Evolutionary conservation across 2,113 vertebrate genomes (phyloP), one percentile per base, ranked within the genome.

Genomic region (Neomonachus schauinslandi): DNA sequence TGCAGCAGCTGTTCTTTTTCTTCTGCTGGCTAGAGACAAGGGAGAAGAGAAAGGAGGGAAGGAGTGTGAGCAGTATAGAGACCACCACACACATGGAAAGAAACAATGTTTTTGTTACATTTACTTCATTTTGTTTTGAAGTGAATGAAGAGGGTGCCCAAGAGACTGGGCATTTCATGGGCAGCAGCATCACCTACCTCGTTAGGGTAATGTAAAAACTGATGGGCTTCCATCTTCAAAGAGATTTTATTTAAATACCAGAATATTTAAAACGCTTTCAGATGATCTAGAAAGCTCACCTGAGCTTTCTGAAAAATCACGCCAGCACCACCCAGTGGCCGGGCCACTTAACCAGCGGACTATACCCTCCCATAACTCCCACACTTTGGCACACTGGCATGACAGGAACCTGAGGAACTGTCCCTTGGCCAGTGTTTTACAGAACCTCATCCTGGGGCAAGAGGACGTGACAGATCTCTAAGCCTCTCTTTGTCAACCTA

Each of bases 1-100:
- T 99, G 98, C 18, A 99, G 99, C 89, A 99, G 97, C 7, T 99
- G 99, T 2, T 99, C 99, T 93, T 99, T 99, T 97, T 99, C 99
- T 96, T 99, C 99, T 0, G 99, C 98, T 0, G 98, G 99, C 99
- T 99, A 93, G 0, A n/a, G 42, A 71, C 4, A 13, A 81, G 28
- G 15, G 8, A 69, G 24, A 26, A 57, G 33, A 24, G 7, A 6
- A 42, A 33, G 33, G 31, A 83, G 21, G 21, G 28, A 71, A n/a
- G 39, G 33, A 61, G 10, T 9, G 2, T 77, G 26, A 90, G 61
- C 4, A 57, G 33, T 53, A 33, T 0, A 1, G 21, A 89, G 31
- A 63, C 31, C 15, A 55, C 11, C 46, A 42, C 8, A 55, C 61
- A 3, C 12, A 8, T 1, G 18, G 2, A 22, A 51, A 65, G 65